Base-by-base conservation (phyloP, 2,888 invertebrate species). In the Drosophila neonasuta region DNA sequence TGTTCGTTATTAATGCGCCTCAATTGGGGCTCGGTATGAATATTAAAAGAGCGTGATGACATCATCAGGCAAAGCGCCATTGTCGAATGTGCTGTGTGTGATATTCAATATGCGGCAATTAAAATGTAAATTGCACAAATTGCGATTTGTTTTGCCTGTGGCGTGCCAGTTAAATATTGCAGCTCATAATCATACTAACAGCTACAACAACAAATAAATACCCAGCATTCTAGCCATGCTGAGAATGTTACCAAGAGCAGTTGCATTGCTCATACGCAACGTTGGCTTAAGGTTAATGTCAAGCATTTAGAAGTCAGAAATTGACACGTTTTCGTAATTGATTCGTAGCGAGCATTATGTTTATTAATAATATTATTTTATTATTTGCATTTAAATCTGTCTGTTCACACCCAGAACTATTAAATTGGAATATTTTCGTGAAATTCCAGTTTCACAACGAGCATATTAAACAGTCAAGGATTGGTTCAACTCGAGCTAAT, bases 51-150 rank as follows among this genome's bases (percentile, higher is more conserved):
- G 76, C 73, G 74, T 74, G 74, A 74, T 77, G 68, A 77, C 77
- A 74, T 74, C 77, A 64, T 77, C 67, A 61, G 70, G 55, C 63
- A 68, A 71, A 74, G 58, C 64, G 74, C 57, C 77, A 77, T 69
- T 85, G 11, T 56, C 64, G 15, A 60, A 59, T 62, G 61, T 61
- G 62, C 61, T 57, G 55, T 54, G 81, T 57, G 51, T 54, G 81
- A 71, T 68, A 75, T 61, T 68, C 63, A 66, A 72, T 76, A 82
- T 71, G 68, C 74, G 69, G 77, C 83, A 79, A 82, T 82, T 87
- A 87, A 87, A 82, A 87, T 84, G 79, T 81, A 84, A 82, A 84
- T 86, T 78, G 71, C 71, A 77, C 61, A 68, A 74, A 72, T 74
- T 72, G 71, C 82, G 68, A 71, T 77, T 77, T 69, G 57, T 54